These are phyloP conservation scores for Orchestia grillus DNA, from an alignment of 1,140 invertebrate species.

Conservation along the genomic window DNA sequence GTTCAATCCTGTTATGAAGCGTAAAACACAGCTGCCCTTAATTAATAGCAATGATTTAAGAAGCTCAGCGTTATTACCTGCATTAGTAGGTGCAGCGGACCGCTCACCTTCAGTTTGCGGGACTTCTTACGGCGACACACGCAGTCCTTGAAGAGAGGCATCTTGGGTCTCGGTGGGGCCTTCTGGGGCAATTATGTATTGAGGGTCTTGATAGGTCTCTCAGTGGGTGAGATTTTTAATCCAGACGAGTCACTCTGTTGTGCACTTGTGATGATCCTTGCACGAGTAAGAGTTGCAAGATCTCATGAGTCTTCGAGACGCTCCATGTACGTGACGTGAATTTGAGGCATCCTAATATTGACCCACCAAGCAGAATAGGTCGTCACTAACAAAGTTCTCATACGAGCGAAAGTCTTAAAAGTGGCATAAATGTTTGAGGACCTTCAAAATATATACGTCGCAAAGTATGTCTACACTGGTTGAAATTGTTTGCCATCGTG, in stretches of 20 bases:
- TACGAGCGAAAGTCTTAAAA: background rate
- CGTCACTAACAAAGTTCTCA: background rate
- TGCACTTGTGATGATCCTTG: background rate
- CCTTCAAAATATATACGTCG: background rate
- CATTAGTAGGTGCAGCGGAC: slow-evolving; percentile 64
- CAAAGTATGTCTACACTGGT: background rate
- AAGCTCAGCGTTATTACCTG: slow-evolving; percentile 60
- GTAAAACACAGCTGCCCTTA: background rate
- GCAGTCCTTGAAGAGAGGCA: slow-evolving; percentile 66
- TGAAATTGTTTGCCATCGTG: background rate
- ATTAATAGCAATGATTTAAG: background rate
- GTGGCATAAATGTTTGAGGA: background rate
- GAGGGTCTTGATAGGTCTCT: background rate
- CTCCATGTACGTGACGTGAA: background rate
- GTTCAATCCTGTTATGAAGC: background rate
- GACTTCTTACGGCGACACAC: slow-evolving; percentile 60
- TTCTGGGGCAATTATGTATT: background rate
- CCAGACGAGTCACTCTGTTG: background rate
- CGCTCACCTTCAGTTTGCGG: slow-evolving; percentile 62
- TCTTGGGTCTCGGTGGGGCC: slow-evolving; percentile 15
- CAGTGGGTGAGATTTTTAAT: background rate
- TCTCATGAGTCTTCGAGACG: background rate
- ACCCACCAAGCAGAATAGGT: background rate
- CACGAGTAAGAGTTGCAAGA: background rate
- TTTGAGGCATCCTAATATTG: background rate